A percentile compares a stretch with the other conserved stretches of the same genome.
Evolutionary conservation across 2,797 vertebrate genomes (phyloP).

Genomic region (Hyperoplus lanceolatus): DNA sequence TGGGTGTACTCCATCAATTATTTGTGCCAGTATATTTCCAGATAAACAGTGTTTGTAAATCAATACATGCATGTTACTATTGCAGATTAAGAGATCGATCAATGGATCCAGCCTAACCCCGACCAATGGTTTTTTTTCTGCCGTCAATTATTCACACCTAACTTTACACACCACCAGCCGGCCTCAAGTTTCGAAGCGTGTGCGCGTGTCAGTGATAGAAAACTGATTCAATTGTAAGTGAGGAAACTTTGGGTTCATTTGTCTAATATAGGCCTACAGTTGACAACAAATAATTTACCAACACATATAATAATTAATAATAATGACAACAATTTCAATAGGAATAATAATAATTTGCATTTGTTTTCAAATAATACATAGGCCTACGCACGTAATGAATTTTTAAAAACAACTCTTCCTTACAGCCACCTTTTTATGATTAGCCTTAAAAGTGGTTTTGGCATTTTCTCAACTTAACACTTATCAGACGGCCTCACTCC

Average conservation of each 20-base stretch:
- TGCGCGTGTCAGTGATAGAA: not conserved
- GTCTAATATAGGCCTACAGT: not conserved
- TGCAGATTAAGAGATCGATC: conserved; percentile 85
- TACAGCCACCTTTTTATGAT: not conserved
- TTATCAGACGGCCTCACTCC: no score
- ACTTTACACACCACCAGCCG: conserved; percentile 52
- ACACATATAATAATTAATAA: not conserved
- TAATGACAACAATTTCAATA: not conserved
- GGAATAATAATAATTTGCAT: not conserved
- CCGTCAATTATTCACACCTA: conserved; percentile 75
- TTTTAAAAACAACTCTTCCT: not conserved
- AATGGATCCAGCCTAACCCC: conserved; percentile 75
- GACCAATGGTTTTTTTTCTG: conserved; percentile 68
- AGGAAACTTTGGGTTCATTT: conserved; percentile 4
- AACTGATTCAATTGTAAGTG: not conserved
- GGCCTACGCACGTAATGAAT: no score
- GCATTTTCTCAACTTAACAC: not conserved
- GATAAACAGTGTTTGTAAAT: conserved; percentile 85
- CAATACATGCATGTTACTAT: conserved; percentile 85
- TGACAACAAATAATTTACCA: not conserved
- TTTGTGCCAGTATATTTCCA: conserved; percentile 83
- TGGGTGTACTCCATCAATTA: conserved; percentile 82
- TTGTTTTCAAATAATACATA: not conserved
- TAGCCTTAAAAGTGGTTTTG: not conserved
- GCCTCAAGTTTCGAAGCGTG: conserved; percentile 48